Conservation (phyloP, 2,888 invertebrate species). For the Orthosia cruda region DNA sequence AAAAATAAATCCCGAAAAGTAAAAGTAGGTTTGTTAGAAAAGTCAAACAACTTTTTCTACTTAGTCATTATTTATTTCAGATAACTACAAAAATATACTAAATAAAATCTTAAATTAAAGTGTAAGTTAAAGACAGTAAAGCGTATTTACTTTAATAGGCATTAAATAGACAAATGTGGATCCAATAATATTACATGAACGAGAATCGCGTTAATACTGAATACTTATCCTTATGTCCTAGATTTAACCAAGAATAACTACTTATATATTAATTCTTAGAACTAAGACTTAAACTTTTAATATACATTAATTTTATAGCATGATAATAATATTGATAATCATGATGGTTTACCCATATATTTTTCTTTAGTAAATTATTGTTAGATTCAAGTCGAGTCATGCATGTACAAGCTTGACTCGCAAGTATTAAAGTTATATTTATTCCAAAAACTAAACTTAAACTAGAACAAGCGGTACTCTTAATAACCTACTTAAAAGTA, state of each 20-base stretch:
- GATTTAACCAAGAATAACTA: neutral
- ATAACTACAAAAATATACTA: neutral
- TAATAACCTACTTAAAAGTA: neutral
- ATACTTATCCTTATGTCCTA: neutral
- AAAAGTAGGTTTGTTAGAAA: neutral
- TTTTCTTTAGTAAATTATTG: neutral
- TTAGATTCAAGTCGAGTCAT: neutral
- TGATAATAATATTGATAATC: neutral
- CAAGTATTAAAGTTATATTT: neutral
- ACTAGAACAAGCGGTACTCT: neutral
- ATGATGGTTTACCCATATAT: neutral
- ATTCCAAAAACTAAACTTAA: neutral
- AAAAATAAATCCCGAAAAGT: too few species aligned
- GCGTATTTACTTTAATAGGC: neutral
- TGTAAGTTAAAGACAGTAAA: neutral
- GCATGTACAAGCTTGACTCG: neutral
- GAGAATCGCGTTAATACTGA: neutral
- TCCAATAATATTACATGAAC: neutral
- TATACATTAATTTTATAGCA: neutral
- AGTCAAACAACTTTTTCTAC: neutral
- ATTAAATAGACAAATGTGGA: neutral
- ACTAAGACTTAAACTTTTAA: neutral
- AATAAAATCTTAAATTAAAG: neutral
- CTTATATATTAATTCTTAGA: neutral
- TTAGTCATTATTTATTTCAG: conserved; percentile 1